These are phyloP conservation scores for Styela clava DNA, from an alignment of 23 tunicate species.

Conservation along the genomic window DNA sequence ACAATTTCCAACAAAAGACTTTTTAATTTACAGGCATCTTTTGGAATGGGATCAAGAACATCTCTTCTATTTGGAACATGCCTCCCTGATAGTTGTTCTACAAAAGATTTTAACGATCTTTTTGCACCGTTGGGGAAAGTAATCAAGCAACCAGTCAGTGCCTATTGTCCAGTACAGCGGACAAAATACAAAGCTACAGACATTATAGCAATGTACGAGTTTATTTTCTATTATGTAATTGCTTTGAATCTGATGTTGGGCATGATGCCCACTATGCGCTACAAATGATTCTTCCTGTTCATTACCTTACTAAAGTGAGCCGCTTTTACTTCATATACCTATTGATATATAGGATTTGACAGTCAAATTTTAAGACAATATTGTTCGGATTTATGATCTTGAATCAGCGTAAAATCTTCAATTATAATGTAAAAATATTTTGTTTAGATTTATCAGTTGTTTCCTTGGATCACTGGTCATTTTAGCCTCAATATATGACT, in stretches of 20 bases:
- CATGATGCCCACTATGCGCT: too few relatives aligned
- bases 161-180: constrained; percentile 17
- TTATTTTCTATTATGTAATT: neutral
- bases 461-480: constrained; percentile 7
- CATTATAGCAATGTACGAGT: constrained; percentile 18
- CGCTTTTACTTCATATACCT: too few relatives aligned
- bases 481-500: neutral
- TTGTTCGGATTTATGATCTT: too few relatives aligned
- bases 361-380: too few relatives aligned
- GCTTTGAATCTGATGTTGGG: too few relatives aligned
- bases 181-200: constrained; percentile 19
- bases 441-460: constrained; percentile 13
- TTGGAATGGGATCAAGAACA: neutral
- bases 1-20: neutral
- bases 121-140: neutral
- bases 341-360: too few relatives aligned
- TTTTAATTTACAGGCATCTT: neutral
- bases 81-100: constrained; percentile 2
- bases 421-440: too few relatives aligned
- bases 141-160: neutral
- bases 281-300: too few relatives aligned
- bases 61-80: neutral
- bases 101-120: neutral
- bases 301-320: too few relatives aligned
- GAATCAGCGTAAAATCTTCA: too few relatives aligned